Evolutionary conservation across 1,140 invertebrate genomes (phyloP).

Genomic region (Macrobrachium rosenbergii): DNA sequence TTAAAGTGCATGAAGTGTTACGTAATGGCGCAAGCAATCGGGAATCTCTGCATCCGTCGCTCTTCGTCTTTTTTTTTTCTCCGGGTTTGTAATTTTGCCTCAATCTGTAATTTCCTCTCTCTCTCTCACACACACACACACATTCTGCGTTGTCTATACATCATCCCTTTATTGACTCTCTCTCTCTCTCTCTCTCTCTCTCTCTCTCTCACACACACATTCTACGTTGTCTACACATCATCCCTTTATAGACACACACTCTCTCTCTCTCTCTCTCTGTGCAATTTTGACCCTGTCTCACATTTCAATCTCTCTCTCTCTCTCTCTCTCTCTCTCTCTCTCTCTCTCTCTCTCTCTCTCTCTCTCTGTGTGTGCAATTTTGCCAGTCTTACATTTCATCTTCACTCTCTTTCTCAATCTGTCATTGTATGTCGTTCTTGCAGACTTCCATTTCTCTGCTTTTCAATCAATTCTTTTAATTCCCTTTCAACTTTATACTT

Average conservation of each 20-base stretch:
- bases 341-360: no score
- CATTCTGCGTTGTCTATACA: neutral
- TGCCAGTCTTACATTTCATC: no score
- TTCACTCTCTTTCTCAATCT: no score
- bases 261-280: slow-evolving; percentile 41
- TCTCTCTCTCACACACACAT: slow-evolving; percentile 19
- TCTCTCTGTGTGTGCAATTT: no score
- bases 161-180: slow-evolving; percentile 10
- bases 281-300: slow-evolving; percentile 19
- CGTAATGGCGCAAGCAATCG: neutral
- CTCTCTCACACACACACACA: slow-evolving; percentile 13
- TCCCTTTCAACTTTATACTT: no score
- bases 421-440: no score
- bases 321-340: no score
- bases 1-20: neutral
- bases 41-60: neutral
- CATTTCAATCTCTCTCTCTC: slow-evolving; percentile 24
- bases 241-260: neutral
- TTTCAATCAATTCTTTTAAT: no score
- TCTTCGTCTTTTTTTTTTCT: neutral
- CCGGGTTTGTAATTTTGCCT: neutral
- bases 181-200: slow-evolving; percentile 41
- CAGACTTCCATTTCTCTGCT: no score
- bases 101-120: neutral
- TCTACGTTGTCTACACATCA: neutral